phyloP scores from a whole-genome alignment of 2,888 invertebrate species.

The Cephus pygmeus region DNA sequence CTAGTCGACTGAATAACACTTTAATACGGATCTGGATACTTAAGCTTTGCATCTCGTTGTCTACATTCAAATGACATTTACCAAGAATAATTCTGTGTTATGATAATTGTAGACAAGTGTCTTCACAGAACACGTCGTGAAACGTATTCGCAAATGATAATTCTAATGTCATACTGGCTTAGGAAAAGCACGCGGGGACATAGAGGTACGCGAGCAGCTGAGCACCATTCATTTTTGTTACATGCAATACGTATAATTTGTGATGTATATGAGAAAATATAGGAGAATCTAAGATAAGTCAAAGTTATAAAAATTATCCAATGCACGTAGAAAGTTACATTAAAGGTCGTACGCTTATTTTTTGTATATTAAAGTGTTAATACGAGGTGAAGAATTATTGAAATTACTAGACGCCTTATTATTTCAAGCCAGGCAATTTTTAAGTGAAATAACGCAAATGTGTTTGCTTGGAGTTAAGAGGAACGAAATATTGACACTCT shows the following conservation, averaged over 20 bases:
- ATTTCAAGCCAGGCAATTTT: neutral
- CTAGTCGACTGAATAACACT: neutral
- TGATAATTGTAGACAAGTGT: constrained; percentile 57
- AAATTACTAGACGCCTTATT: neutral
- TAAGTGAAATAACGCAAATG: neutral
- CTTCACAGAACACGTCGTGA: constrained; percentile 41
- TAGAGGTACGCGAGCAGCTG: neutral
- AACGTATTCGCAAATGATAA: constrained; percentile 27
- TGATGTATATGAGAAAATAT: neutral
- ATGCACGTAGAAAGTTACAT: neutral
- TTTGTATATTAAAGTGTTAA: neutral
- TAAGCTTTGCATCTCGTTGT: constrained; percentile 31
- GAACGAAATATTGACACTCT: neutral
- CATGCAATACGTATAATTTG: neutral
- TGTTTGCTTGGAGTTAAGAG: neutral
- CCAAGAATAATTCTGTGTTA: constrained; percentile 53
- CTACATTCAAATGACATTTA: constrained; percentile 47
- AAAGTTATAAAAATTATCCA: neutral
- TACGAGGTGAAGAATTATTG: neutral
- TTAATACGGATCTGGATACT: neutral
- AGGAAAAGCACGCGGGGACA: neutral
- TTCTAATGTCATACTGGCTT: neutral
- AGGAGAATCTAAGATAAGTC: neutral
- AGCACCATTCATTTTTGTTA: neutral
- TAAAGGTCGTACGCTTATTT: neutral